Base-by-base conservation (phyloP, 2,888 invertebrate species). In the Diploptera punctata region DNA sequence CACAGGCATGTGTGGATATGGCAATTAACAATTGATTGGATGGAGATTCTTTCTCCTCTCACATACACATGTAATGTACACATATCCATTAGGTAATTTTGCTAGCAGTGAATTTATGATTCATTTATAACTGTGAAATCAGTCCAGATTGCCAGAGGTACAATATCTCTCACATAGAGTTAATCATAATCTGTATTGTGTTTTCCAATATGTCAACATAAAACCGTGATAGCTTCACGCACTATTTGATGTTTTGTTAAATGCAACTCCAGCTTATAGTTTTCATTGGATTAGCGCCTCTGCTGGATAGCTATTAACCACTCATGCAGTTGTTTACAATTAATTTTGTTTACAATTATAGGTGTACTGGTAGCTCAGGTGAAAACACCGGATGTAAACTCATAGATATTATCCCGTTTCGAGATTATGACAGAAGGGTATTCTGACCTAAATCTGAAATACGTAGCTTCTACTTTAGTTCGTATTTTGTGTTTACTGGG, bases 41-140 rank as follows among this genome's bases (percentile, higher is more conserved):
- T 47, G 43, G 24, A 65, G 44, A 65, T 38, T 65, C 47, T 47
- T 47, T 65, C 65, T 29, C n/a, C 29, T n/a, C 10, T 7, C 33
- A 33, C 10, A 33, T 33, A 33, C 33, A 9, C 16, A 57, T 29
- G 18, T 3, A 57, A 26, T 31, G 4, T 57, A 57, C 29, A 31
- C 13, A 19, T n/a, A 65, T 65, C 65, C 65, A 65, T 65, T 65
- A 65, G 47, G 26, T 65, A 65, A 65, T 47, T 65, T 44, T 26
- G n/a, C 44, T 10, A 16, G 24, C 18, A 21, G 47, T 65, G 47
- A 47, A 65, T 65, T 47, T 65, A 65, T 65, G 47, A 65, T 47
- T 65, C 65, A 65, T 47, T 29, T 65, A 65, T 26, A 65, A 24
- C 44, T 38, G 44, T 47, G 47, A 29, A 44, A 65, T n/a, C 44